phyloP scores from a whole-genome alignment of 2,888 invertebrate genomes.

The Temnothorax rugatulus region DNA sequence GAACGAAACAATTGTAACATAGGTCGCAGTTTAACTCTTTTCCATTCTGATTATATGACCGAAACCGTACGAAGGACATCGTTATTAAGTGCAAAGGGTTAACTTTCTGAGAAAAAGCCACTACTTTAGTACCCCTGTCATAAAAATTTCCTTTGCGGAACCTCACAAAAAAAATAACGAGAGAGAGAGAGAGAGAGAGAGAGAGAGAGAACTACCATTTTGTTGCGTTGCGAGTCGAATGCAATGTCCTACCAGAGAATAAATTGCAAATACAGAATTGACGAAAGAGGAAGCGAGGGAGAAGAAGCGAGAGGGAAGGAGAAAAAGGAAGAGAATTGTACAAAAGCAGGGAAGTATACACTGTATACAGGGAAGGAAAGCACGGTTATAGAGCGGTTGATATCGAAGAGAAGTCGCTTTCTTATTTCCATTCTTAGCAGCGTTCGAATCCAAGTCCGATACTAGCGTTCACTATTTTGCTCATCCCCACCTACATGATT shows the following conservation, averaged over 20 bases:
- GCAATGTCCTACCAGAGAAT: not conserved
- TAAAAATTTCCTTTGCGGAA: not conserved
- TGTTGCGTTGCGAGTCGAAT: too few species aligned
- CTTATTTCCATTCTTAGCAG: not conserved
- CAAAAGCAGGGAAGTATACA: not conserved
- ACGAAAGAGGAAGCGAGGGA: not conserved
- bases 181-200: not conserved
- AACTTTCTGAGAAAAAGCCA: too few species aligned
- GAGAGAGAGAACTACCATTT: not conserved
- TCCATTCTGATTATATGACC: constrained; percentile 15
- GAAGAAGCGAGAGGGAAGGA: not conserved
- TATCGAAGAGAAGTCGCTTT: not conserved
- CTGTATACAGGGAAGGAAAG: not conserved
- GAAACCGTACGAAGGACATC: not conserved
- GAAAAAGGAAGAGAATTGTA: not conserved
- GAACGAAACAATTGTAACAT: not conserved
- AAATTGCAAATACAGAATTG: constrained; percentile 1
- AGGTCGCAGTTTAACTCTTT: not conserved
- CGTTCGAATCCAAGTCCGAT: not conserved
- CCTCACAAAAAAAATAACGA: not conserved
- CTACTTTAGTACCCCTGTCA: not conserved
- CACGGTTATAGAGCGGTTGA: not conserved
- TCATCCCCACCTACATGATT: not conserved
- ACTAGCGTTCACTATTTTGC: not conserved
- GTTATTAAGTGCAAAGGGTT: not conserved